Conservation (phyloP, 2,888 invertebrate genomes). For the Unio pictorum region DNA sequence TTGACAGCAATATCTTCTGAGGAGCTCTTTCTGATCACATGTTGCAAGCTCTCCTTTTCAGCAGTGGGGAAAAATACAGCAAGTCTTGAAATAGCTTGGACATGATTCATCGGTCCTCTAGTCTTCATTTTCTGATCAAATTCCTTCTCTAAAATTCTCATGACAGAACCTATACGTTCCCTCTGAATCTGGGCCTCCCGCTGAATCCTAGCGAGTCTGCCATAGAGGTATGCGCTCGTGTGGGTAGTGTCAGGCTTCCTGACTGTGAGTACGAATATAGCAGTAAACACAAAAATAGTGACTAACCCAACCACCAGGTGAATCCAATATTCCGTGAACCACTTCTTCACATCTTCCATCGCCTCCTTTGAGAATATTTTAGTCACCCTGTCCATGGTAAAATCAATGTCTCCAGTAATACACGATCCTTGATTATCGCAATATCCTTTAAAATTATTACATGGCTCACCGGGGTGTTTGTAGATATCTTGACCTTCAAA, state of each 20-base stretch:
- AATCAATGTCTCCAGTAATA: constrained; percentile 23
- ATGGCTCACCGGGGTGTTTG: constrained; percentile 31
- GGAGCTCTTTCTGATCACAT: constrained; percentile 26
- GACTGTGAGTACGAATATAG: constrained; percentile 36
- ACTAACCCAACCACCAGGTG: constrained; percentile 29
- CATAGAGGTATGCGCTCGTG: constrained; percentile 39
- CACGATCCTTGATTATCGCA: constrained; percentile 32
- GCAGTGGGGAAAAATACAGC: constrained; percentile 50
- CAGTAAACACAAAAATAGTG: constrained; percentile 14
- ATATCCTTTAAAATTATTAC: constrained; percentile 35
- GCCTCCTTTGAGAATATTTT: constrained; percentile 26
- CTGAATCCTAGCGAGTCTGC: constrained; percentile 37
- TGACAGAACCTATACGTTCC: constrained; percentile 19
- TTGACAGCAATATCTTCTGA: constrained; percentile 49
- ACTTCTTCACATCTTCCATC: constrained; percentile 22
- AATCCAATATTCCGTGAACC: constrained; percentile 46
- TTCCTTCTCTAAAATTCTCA: constrained; percentile 20
- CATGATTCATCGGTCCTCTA: constrained; percentile 12
- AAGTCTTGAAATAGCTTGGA: constrained; percentile 46
- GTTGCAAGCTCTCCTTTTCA: constrained; percentile 22
- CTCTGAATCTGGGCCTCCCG: constrained; percentile 39
- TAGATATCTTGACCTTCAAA: constrained; percentile 4
- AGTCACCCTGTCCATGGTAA: constrained; percentile 24
- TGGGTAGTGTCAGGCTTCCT: constrained; percentile 28
- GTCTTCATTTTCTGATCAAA: constrained; percentile 12